Conservation (phyloP, 2,113 vertebrate genomes). For the Mus pahari region DNA sequence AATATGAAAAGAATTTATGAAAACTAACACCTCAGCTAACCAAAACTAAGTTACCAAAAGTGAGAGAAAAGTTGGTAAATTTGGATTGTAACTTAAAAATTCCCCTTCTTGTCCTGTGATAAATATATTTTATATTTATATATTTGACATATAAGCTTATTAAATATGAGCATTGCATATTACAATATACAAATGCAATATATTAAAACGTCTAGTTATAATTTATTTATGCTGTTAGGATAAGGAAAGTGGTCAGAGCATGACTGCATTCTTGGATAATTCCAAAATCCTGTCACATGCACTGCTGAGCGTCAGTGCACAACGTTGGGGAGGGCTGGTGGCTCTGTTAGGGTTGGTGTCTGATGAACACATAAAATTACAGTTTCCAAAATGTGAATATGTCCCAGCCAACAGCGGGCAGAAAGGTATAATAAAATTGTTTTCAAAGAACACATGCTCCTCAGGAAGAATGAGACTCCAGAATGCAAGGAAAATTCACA, state of each 20-base stretch:
- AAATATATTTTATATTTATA: background rate
- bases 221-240: background rate
- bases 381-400: background rate
- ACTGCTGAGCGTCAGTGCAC: background rate
- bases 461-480: slow-evolving; percentile 31
- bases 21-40: background rate
- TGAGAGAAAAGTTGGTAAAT: background rate
- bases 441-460: background rate
- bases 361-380: background rate
- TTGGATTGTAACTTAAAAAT: slow-evolving; percentile 22
- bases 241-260: slow-evolving; percentile 9
- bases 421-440: background rate
- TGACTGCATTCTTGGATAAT: background rate
- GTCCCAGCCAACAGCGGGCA: background rate
- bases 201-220: background rate
- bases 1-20: slow-evolving; percentile 1
- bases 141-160: background rate
- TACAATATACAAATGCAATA: background rate
- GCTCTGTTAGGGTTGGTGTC: background rate
- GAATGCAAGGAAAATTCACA: background rate
- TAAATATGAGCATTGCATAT: background rate
- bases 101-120: background rate
- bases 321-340: background rate
- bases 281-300: background rate
- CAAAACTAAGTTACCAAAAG: slow-evolving; percentile 31